Percentiles rank a stretch among this genome's conserved stretches.
Evolutionary conservation across 2,113 vertebrate genomes (phyloP).

Genomic region (Gadus chalcogrammus): DNA sequence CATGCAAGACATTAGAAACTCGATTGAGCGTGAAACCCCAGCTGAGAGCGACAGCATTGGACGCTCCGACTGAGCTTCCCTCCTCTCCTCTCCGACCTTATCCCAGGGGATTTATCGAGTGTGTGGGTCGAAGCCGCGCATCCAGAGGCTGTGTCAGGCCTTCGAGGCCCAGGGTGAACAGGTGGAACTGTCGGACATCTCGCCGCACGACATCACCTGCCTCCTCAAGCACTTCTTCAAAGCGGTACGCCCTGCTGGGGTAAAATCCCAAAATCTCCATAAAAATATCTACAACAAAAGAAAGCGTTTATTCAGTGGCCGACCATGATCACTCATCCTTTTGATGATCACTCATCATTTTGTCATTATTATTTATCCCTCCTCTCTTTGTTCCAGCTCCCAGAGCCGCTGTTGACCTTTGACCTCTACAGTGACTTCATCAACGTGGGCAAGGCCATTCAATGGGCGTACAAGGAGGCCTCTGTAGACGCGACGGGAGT

Average conservation of each 20-base stretch:
- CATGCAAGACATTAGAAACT: background rate
- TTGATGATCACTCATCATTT: no score
- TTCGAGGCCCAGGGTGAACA: slow-evolving; percentile 82
- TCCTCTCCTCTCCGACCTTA: slow-evolving; percentile 12
- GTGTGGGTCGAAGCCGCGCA: slow-evolving; percentile 86
- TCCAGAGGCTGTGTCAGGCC: slow-evolving; percentile 86
- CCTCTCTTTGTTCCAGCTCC: slow-evolving; percentile 71
- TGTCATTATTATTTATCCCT: no score
- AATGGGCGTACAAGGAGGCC: slow-evolving; percentile 59
- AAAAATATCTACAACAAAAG: background rate
- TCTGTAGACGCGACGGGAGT: slow-evolving; percentile 43
- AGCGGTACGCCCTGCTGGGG: slow-evolving; percentile 70
- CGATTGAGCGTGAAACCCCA: no score
- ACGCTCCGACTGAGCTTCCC: background rate
- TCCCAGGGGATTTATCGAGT: slow-evolving; percentile 87
- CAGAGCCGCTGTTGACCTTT: slow-evolving; percentile 82
- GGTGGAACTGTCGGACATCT: slow-evolving; percentile 86
- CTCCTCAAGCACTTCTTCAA: slow-evolving; percentile 93
- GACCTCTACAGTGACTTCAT: slow-evolving; percentile 83
- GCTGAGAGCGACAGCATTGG: background rate
- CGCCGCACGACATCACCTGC: slow-evolving; percentile 86
- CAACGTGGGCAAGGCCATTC: slow-evolving; percentile 76
- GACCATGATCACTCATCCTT: slow-evolving; percentile 8
- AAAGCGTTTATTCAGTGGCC: background rate
- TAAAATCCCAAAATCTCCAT: no score